Conservation (phyloP, 2,797 vertebrate genomes). For the Scolopax rusticola region DNA sequence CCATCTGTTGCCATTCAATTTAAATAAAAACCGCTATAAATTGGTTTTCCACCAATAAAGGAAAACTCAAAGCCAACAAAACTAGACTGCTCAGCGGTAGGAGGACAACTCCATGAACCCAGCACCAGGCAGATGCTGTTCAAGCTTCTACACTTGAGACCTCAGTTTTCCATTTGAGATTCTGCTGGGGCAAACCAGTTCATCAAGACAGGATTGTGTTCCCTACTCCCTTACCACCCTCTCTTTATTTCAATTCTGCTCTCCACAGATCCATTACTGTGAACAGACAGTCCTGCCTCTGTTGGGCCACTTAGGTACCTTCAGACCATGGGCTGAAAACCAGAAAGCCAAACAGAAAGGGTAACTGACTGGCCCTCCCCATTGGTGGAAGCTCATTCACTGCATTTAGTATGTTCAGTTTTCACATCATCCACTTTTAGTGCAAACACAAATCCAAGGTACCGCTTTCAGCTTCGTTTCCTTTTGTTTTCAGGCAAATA, state of each 20-base stretch:
- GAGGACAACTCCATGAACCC: background rate
- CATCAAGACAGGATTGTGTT: background rate
- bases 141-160: background rate
- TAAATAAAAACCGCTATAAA: background rate
- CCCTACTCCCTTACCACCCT: background rate
- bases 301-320: background rate
- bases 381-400: background rate
- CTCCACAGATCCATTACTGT: rapidly evolving
- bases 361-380: background rate
- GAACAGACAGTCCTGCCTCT: background rate
- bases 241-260: background rate
- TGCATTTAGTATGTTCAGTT: background rate
- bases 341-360: background rate
- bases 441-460: background rate
- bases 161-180: background rate
- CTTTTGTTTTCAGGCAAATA: background rate
- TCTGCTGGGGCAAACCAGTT: background rate
- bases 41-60: background rate
- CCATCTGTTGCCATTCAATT: background rate
- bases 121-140: background rate
- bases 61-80: background rate
- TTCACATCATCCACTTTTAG: background rate
- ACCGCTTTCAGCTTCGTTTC: background rate
- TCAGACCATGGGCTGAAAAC: background rate
- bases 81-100: rapidly evolving